phyloP scores from a whole-genome alignment of 2,888 invertebrate species.

The Sepioteuthis lessoniana region DNA sequence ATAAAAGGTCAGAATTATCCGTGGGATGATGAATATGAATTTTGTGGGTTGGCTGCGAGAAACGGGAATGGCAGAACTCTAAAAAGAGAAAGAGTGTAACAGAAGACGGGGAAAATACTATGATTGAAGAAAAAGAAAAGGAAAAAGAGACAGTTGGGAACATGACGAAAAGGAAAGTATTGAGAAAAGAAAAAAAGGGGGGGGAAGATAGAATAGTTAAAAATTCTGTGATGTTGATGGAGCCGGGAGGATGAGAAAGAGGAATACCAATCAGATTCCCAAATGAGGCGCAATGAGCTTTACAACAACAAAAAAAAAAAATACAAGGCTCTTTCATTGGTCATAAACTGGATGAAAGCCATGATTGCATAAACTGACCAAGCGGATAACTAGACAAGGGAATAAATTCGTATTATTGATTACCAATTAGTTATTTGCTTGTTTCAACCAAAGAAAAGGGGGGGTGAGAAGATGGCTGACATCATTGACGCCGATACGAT shows the following conservation, averaged over 20 bases:
- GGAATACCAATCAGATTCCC: background rate
- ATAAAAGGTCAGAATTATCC: background rate
- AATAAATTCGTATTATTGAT: conserved; percentile 20
- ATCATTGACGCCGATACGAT: background rate
- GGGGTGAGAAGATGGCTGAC: background rate
- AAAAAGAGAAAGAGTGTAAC: background rate
- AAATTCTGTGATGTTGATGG: background rate
- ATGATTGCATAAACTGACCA: background rate
- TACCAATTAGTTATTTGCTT: background rate
- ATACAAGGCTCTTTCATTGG: background rate
- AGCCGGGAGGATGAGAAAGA: background rate
- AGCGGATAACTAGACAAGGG: background rate
- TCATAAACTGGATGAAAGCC: background rate
- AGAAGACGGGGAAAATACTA: background rate
- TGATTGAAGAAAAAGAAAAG: background rate
- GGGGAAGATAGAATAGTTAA: background rate
- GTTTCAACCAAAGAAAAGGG: background rate
- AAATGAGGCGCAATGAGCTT: background rate
- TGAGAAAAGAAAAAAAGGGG: background rate
- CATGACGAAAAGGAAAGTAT: no score
- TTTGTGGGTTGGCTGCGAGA: background rate
- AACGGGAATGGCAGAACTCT: background rate
- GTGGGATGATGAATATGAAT: background rate
- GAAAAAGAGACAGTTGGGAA: background rate
- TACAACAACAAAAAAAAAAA: no score